phyloP scores from a whole-genome alignment of 53 echinoderm and acorn worm species.

The Holothuria leucospilota region DNA sequence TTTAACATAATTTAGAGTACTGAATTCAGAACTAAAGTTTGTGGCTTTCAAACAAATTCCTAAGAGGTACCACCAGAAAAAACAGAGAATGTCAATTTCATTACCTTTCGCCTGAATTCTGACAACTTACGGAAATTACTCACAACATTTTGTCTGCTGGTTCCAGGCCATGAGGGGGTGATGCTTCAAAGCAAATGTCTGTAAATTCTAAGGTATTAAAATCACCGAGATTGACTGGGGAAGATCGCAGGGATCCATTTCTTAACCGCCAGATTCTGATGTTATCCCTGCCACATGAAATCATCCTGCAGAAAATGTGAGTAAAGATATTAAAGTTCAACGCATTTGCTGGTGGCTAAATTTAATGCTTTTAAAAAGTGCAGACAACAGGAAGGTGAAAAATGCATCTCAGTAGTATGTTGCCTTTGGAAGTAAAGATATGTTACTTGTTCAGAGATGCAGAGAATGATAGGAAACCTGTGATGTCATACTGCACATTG shows the following conservation, averaged over 20 bases:
- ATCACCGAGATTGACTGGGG: slow-evolving; percentile 87
- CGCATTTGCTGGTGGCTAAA: slow-evolving; percentile 82
- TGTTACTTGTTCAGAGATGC: no score
- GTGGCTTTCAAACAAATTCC: no score
- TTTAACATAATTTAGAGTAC: no score
- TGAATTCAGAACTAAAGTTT: no score
- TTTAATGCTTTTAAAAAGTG: slow-evolving; percentile 65
- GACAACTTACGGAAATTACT: slow-evolving; percentile 23
- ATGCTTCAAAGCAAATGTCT: slow-evolving; percentile 87
- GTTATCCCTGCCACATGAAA: slow-evolving; percentile 94
- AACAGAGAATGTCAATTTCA: no score
- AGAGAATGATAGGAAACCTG: no score
- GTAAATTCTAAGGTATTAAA: slow-evolving; percentile 81
- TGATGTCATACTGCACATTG: no score
- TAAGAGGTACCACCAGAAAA: no score
- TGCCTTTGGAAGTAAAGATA: no score
- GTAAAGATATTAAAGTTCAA: slow-evolving; percentile 44
- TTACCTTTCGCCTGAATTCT: no score
- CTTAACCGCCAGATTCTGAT: slow-evolving; percentile 94
- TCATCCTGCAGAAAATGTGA: slow-evolving; percentile 68
- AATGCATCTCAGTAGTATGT: no score
- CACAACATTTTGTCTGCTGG: slow-evolving; percentile 93
- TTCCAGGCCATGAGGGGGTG: slow-evolving; percentile 75
- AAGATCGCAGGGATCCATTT: slow-evolving; percentile 85
- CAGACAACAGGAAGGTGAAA: no score